Evolutionary conservation across 2,113 vertebrate species (phyloP), one percentile per base, ranked within the genome.

Genomic region (Hyla sarda): DNA sequence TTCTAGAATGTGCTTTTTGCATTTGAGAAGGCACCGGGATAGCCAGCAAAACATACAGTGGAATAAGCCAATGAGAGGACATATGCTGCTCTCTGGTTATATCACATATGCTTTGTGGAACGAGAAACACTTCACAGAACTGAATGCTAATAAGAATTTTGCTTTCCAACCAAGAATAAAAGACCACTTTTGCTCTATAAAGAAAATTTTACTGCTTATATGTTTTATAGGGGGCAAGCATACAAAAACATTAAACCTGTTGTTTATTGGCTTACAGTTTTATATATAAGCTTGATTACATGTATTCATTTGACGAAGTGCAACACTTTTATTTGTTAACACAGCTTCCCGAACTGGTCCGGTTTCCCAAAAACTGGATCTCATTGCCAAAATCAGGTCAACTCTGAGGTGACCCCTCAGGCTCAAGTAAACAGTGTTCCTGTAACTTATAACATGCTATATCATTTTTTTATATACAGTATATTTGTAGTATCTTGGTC

Each of bases 161-260:
- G 94, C 95, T 93, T 95, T 94, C 94, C 95, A 93, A 90, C 88
- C 94, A 95, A 93, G 96, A 91, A 92, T 91, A 92, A 95, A 95
- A 96, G 95, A 95, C 95, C 92, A 93, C 91, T 93, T 92, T 93
- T 92, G 92, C 93, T 96, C 92, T 96, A 94, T 92, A 94, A 95
- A 90, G 92, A 90, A 93, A 93, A 90, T 92, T 90, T 92, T 90
- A 92, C 89, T 83, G 91, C 90, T 92, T 93, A 89, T 92, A 91
- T 91, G 90, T 95, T 95, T 94, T 95, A 93, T 95, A 91, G 91
- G 89, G 78, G 90, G 93, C 91, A 91, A 94, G 92, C 48, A 85
- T 89, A 91, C 10, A 82, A 90, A n/a, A 92, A 80, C 32, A 90
- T 95, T 93, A 89, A 91, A 87, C 88, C 88, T 92, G 88, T 91